Evolutionary conservation across 2,888 invertebrate species (phyloP).

Genomic region (Drosophila basisetae): DNA sequence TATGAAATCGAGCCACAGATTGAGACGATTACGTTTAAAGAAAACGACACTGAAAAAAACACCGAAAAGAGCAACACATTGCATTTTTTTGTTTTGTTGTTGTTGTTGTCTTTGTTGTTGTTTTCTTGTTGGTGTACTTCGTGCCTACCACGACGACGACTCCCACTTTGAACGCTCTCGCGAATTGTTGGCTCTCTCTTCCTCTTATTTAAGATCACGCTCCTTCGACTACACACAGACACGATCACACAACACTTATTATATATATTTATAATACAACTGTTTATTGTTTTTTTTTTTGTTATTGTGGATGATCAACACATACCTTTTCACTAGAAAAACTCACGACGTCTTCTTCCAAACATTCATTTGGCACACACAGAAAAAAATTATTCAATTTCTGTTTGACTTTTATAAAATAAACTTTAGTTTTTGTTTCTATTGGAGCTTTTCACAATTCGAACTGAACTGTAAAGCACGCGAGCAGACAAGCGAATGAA

Average conservation of each 20-base stretch:
- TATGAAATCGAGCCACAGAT: constrained; percentile 67
- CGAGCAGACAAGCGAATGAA: constrained; percentile 77
- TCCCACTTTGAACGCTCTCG: constrained; percentile 38
- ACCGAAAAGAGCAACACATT: constrained; percentile 2
- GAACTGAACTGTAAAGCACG: constrained; percentile 77
- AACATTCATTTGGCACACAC: constrained; percentile 57
- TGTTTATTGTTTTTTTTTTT: constrained; percentile 29
- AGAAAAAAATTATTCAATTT: constrained; percentile 18
- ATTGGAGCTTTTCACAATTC: constrained; percentile 35
- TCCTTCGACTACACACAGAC: constrained; percentile 32
- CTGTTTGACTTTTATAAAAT: constrained; percentile 15
- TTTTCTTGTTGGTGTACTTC: not conserved
- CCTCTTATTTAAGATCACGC: constrained; percentile 46
- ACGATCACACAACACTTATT: not conserved
- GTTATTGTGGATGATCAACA: constrained; percentile 49
- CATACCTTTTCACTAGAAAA: constrained; percentile 59
- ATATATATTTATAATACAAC: not conserved
- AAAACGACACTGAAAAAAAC: not conserved
- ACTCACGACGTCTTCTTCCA: constrained; percentile 31
- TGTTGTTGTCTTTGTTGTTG: constrained; percentile 7
- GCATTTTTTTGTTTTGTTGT: constrained; percentile 19
- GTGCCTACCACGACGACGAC: constrained; percentile 18
- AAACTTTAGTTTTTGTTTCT: constrained; percentile 16
- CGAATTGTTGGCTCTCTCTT: constrained; percentile 4
- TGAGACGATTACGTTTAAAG: not conserved